Evolutionary conservation across 1,140 invertebrate species (phyloP).

Genomic region (Scaptodrosophila lebanonensis): DNA sequence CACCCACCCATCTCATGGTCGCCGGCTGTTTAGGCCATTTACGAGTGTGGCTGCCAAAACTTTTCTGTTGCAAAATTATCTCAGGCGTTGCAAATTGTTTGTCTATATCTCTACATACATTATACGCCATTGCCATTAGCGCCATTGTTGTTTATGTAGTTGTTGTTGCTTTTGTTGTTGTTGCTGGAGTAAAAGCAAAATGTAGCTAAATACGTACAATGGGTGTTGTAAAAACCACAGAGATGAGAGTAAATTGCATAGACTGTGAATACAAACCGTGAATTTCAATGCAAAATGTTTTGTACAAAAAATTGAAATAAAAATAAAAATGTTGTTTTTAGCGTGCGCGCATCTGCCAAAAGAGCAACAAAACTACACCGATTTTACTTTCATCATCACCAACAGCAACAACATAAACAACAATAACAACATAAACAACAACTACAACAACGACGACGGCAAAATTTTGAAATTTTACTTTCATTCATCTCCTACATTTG

Average conservation of each 20-base stretch:
- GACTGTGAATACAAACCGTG: too few relatives aligned
- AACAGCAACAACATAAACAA: constrained; percentile 10
- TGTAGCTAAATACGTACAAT: too few relatives aligned
- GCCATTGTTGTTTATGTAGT: constrained; percentile 14
- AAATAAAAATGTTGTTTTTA: not conserved
- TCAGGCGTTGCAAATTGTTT: constrained; percentile 72
- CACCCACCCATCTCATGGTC: too few relatives aligned
- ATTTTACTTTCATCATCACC: constrained; percentile 69
- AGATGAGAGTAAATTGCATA: too few relatives aligned
- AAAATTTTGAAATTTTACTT: constrained; percentile 66
- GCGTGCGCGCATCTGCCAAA: constrained; percentile 22
- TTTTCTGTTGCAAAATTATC: constrained; percentile 62
- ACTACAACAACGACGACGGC: constrained; percentile 23
- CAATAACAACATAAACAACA: constrained; percentile 16
- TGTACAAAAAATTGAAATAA: too few relatives aligned
- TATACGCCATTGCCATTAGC: constrained; percentile 18
- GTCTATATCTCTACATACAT: constrained; percentile 30
- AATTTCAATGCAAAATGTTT: too few relatives aligned
- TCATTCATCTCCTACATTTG: constrained; percentile 43
- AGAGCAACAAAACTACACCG: constrained; percentile 39
- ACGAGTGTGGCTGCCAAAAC: too few relatives aligned
- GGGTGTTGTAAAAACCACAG: too few relatives aligned
- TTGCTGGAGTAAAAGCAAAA: too few relatives aligned
- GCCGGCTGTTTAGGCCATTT: too few relatives aligned
- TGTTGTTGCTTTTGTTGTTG: constrained; percentile 13